phyloP scores from a whole-genome alignment of 2,797 vertebrate species.

The Characodon lateralis region DNA sequence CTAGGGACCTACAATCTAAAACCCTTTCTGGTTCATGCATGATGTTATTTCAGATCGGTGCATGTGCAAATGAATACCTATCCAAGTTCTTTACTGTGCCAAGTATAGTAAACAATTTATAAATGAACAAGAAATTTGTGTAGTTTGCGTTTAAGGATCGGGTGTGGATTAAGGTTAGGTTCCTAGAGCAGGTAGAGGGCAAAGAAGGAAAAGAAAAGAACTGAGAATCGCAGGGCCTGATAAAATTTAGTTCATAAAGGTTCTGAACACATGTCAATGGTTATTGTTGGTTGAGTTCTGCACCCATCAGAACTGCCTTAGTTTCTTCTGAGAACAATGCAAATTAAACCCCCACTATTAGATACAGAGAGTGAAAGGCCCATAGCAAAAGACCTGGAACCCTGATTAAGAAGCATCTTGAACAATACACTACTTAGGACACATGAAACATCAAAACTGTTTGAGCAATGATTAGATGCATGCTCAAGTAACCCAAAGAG shows the following conservation, averaged over 20 bases:
- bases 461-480: background rate
- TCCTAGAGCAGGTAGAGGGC: background rate
- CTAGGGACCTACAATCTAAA: background rate
- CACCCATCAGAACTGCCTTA: background rate
- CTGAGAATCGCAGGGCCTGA: background rate
- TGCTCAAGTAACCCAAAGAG: background rate
- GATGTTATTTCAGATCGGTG: background rate
- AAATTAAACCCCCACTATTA: background rate
- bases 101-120: background rate
- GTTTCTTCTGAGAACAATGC: background rate
- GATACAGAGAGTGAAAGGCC: background rate
- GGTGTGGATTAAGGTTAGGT: background rate
- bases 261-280: background rate
- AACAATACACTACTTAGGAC: background rate
- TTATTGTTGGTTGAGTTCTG: background rate
- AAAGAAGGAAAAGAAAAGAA: background rate
- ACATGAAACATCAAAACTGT: background rate
- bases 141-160: background rate
- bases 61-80: background rate
- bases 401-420: background rate
- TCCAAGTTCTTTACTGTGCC: background rate
- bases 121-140: background rate
- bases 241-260: background rate
- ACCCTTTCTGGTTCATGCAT: background rate
- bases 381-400: background rate